phyloP scores from a whole-genome alignment of 2,888 invertebrate genomes.

The Cephus rjabovi region DNA sequence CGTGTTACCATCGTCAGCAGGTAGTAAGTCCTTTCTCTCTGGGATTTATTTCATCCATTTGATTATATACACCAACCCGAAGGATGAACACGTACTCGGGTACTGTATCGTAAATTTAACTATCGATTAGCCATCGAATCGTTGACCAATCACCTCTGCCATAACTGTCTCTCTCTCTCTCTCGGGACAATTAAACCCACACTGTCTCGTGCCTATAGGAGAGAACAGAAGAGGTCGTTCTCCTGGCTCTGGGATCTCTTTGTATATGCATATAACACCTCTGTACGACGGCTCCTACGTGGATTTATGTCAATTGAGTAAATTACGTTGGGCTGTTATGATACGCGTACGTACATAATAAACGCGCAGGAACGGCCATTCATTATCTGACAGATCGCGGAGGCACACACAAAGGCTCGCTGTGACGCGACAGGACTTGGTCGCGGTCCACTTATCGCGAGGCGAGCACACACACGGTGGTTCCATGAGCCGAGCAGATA shows the following conservation, averaged over 20 bases:
- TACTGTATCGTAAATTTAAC: neutral
- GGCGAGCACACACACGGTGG: slow-evolving; percentile 26
- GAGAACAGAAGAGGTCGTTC: neutral
- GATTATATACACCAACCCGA: neutral
- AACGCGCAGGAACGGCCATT: slow-evolving; percentile 21
- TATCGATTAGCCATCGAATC: neutral
- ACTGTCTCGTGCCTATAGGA: neutral
- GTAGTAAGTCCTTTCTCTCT: neutral
- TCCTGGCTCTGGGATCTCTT: neutral
- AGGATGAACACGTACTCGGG: neutral
- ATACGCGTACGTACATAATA: slow-evolving; percentile 22
- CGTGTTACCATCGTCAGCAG: neutral
- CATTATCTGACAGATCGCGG: slow-evolving; percentile 26
- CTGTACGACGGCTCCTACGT: neutral
- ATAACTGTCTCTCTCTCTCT: neutral
- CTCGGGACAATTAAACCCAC: neutral
- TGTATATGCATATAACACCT: neutral
- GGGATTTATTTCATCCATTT: neutral
- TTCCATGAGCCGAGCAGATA: neutral
- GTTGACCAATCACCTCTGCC: neutral
- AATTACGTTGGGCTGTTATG: slow-evolving; percentile 5
- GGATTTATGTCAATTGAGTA: neutral
- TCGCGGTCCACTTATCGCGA: slow-evolving; percentile 56
- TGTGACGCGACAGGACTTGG: slow-evolving; percentile 43
- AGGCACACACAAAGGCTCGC: slow-evolving; percentile 36